Conservation (phyloP, 1,140 invertebrate genomes). For the Drosophila prosaltans region DNA sequence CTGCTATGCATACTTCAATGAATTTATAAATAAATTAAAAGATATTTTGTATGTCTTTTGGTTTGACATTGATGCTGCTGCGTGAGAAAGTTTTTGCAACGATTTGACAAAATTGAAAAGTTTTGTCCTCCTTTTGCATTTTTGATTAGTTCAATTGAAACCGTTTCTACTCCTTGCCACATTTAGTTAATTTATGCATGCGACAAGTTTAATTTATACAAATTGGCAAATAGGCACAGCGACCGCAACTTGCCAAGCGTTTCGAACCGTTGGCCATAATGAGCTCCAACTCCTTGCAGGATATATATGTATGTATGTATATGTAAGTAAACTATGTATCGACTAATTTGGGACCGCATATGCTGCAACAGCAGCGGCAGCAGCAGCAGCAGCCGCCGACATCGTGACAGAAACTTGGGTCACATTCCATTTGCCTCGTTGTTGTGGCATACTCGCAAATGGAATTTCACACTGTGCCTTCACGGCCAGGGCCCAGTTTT, state of each 20-base stretch:
- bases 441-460: constrained; percentile 51
- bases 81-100: constrained; percentile 30
- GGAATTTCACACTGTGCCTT: constrained; percentile 60
- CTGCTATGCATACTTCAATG: constrained; percentile 47
- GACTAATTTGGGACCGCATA: constrained; percentile 77
- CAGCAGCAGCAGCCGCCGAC: background rate
- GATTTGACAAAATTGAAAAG: constrained; percentile 54
- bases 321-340: constrained; percentile 39
- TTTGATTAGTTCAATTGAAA: constrained; percentile 16
- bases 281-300: constrained; percentile 47
- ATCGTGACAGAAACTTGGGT: constrained; percentile 36
- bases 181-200: constrained; percentile 61
- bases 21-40: constrained; percentile 77
- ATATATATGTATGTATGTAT: constrained; percentile 1
- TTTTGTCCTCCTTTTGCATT: constrained; percentile 35
- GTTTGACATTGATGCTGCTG: constrained; percentile 53
- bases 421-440: constrained; percentile 56
- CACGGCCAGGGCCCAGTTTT: background rate
- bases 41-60: constrained; percentile 63
- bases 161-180: constrained; percentile 18
- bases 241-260: constrained; percentile 33
- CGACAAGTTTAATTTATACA: constrained; percentile 65
- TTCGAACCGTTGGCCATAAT: constrained; percentile 43
- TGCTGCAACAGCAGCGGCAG: constrained; percentile 47
- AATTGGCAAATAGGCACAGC: constrained; percentile 53